Conservation (phyloP, 2,888 invertebrate species). For the Podotricha telesiphe region DNA sequence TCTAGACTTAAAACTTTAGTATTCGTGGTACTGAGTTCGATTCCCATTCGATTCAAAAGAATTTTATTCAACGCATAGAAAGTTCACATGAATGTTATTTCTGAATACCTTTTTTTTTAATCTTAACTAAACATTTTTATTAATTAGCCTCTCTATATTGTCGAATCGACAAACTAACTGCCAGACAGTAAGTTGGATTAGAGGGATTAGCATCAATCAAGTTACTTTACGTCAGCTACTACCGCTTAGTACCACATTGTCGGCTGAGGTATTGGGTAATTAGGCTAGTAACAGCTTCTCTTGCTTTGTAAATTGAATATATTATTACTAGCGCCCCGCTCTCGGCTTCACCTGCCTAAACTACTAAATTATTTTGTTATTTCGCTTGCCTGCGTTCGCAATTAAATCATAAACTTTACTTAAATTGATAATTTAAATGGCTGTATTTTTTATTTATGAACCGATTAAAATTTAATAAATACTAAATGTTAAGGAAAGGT, state of each 20-base stretch:
- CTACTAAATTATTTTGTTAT: no score
- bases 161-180: slow-evolving; percentile 53
- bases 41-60: no score
- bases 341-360: no score
- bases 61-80: background rate
- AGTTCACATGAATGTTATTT: background rate
- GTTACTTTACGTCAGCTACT: slow-evolving; percentile 74
- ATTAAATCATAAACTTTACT: no score
- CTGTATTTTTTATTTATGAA: no score
- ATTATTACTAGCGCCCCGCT: no score
- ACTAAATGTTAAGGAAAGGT: no score
- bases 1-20: no score
- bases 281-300: slow-evolving; percentile 18
- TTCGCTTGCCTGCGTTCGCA: no score
- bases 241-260: slow-evolving; percentile 40
- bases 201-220: slow-evolving; percentile 80
- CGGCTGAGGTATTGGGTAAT: slow-evolving; percentile 28
- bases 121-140: slow-evolving; percentile 26
- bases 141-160: slow-evolving; percentile 45
- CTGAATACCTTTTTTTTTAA: slow-evolving; percentile 14
- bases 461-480: no score
- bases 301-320: slow-evolving; percentile 2
- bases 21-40: no score
- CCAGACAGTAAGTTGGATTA: slow-evolving; percentile 68
- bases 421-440: no score